Base-by-base conservation (phyloP, 2,113 vertebrate species). In the Callipepla californica region DNA sequence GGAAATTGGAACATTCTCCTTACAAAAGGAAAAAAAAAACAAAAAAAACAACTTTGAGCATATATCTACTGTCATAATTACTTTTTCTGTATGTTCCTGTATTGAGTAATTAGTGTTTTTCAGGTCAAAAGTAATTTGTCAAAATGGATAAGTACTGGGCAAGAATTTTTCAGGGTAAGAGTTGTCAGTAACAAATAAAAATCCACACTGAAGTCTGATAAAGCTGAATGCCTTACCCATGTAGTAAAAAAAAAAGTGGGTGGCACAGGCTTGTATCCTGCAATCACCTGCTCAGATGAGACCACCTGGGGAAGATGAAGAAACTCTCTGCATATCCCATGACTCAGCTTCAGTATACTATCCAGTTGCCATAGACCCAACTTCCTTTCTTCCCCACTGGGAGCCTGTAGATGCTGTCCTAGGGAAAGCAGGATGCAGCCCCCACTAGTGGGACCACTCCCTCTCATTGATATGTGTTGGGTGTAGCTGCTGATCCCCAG, bases 321-420 rank as follows among this genome's bases (percentile, higher is more conserved):
- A 5, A 10, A 4, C 6, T 55, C 3, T 17, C 14, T 50, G 25
- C 44, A 7, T 20, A 21, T 11, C 13, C 36, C 3, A 1, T 1
- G 14, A 22, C 7, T 78, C 13, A 0, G 8, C 16, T 58, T 44
- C 26, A 34, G 23, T 32, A 28, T 18, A n/a, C 21, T 34, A 59
- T 19, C 8, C 16, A 34, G 28, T 20, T 9, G 18, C 14, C 3
- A 5, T 20, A 20, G 34, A 61, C 47, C 9, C 4, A 2, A 12
- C 17, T 51, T 23, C 6, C 6, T 65, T 30, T 58, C 40, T 77
- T n/a, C 22, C 26, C 6, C 36, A 4, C 14, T 1, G 4, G 12
- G 6, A 10, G 3, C 16, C 34, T n/a, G 26, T 20, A 34, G 13
- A 11, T 3, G 13, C 47, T 36, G 21, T 10, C 12, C 23, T 61